phyloP scores from a whole-genome alignment of 1,140 invertebrate genomes.

The Trichonephila clavipes region DNA sequence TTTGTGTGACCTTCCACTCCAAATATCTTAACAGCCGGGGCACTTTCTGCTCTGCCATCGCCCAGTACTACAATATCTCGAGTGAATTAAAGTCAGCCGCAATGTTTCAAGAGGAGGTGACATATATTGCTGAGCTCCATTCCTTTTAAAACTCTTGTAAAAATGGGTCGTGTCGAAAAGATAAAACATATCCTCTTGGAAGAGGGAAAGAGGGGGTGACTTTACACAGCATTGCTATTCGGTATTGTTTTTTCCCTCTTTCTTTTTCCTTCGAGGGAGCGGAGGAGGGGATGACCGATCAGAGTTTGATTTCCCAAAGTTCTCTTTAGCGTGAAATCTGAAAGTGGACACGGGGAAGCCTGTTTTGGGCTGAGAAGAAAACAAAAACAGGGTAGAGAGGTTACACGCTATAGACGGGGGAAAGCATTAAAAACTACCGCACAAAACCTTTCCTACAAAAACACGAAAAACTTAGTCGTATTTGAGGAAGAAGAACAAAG shows the following conservation, averaged over 20 bases:
- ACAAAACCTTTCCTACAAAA: slow-evolving; percentile 69
- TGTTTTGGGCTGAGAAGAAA: slow-evolving; percentile 38
- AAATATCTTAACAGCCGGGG: slow-evolving; percentile 15
- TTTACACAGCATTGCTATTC: neutral
- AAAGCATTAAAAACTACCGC: slow-evolving; percentile 73
- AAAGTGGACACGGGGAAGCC: slow-evolving; percentile 66
- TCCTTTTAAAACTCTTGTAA: slow-evolving; percentile 61
- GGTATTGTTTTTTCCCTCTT: neutral
- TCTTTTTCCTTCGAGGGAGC: neutral
- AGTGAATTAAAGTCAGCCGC: slow-evolving; percentile 50
- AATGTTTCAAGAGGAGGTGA: slow-evolving; percentile 69
- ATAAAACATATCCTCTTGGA: slow-evolving; percentile 33
- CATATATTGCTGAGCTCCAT: slow-evolving; percentile 25
- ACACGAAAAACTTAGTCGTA: slow-evolving; percentile 76
- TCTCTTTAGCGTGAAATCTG: slow-evolving; percentile 71
- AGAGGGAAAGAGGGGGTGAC: slow-evolving; percentile 1
- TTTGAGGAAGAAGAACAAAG: slow-evolving; percentile 77
- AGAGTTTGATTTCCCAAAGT: slow-evolving; percentile 62
- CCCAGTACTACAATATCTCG: neutral
- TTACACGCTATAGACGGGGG: slow-evolving; percentile 44
- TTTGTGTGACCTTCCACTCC: slow-evolving; percentile 28
- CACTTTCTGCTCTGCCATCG: slow-evolving; percentile 3
- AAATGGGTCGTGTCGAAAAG: slow-evolving; percentile 36
- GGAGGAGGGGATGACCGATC: slow-evolving; percentile 55
- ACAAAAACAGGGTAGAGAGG: slow-evolving; percentile 52